Evolutionary conservation across 2,113 vertebrate species (phyloP), one percentile per base, ranked within the genome.

Genomic region (Osmerus mordax): DNA sequence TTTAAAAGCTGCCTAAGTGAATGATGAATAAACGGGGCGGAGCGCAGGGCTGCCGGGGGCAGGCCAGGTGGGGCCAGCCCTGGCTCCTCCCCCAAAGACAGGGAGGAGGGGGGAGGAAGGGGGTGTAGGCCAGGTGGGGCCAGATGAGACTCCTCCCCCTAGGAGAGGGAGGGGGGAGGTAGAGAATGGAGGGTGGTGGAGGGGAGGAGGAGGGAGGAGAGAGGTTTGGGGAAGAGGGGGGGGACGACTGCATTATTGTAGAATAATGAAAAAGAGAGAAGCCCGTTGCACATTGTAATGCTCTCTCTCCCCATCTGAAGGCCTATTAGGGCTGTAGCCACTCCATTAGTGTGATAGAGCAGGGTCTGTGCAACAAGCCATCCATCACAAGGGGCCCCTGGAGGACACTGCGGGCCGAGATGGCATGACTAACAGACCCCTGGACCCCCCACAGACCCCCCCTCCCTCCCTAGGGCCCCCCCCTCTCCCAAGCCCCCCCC

Each of bases 21-120:
- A 78, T 83, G 69, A 86, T 82, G 67, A 79, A 89, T 86, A 82
- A 87, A 79, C 78, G 83, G 80, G 84, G 82, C 78, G 81, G 71
- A 70, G 18, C 69, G 41, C 55, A 55, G 60, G 67, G 76, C 79
- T 76, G 72, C 63, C 47, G 63, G 72, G 77, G 76, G 73, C 65
- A 51, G 59, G 74, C 71, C 72, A 76, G 75, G 75, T 47, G 67
- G 29, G 62, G 71, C 61, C 9, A 15, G 18, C 68, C 68, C 54
- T 32, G 29, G 29, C 29, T 32, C 29, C 29, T 32, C 29, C 29
- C 29, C 3, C 5, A 32, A 2, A 32, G 29, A 32, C 3, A 32
- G 3, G 29, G 29, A 5, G 29, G 29, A 32, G 5, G 29, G 29
- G 29, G 29, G 23, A 5, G 29, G 29, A 32, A 0, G 29, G 29